Evolutionary conservation across 2,888 invertebrate species (phyloP).

Genomic region (Philopedon plagiatum): DNA sequence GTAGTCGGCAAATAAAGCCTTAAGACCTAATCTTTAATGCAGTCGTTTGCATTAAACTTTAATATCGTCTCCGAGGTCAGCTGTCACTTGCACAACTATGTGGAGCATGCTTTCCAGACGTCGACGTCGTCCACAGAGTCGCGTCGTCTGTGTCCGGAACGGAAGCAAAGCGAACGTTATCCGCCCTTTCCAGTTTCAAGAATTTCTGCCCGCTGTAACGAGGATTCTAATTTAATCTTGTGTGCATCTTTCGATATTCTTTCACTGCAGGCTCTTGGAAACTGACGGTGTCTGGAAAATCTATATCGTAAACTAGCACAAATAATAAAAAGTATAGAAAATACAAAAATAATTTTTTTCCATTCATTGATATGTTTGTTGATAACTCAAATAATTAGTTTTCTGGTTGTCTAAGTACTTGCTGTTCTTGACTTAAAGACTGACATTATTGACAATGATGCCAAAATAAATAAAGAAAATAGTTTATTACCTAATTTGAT

Average conservation of each 20-base stretch:
- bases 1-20: no score
- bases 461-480: no score
- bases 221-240: neutral
- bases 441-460: no score
- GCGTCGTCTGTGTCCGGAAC: neutral
- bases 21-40: neutral
- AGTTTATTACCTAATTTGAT: no score
- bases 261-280: neutral
- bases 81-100: neutral
- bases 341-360: neutral
- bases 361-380: neutral
- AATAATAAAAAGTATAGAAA: neutral
- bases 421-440: no score
- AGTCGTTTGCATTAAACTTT: neutral
- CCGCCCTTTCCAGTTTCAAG: neutral
- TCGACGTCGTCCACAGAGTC: neutral
- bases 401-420: no score
- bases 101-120: neutral
- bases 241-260: neutral
- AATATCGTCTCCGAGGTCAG: neutral
- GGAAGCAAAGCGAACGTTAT: neutral
- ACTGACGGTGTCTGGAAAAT: neutral
- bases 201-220: neutral
- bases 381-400: no score
- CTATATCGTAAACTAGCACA: neutral